Percentiles rank a stretch among this genome's conserved stretches.
Conservation (phyloP, 1,140 invertebrate genomes). For the Bombus affinis region DNA sequence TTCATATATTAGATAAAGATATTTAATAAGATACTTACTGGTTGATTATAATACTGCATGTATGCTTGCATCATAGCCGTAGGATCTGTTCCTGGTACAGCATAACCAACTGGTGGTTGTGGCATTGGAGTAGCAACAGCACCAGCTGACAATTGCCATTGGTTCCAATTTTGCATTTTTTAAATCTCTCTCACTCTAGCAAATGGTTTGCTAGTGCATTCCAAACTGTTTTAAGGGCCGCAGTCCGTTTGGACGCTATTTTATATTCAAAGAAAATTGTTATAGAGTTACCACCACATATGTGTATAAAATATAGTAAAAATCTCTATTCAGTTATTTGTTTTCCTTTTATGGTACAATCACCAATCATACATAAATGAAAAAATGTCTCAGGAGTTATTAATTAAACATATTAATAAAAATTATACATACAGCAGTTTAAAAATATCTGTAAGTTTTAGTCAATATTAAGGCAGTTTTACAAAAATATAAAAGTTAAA, state of each 20-base stretch:
- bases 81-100: conserved; percentile 76
- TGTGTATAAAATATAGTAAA: conserved; percentile 13
- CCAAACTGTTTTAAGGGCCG: conserved; percentile 73
- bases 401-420: neutral
- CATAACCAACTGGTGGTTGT: conserved; percentile 79
- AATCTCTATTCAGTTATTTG: conserved; percentile 24
- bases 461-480: neutral
- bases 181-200: conserved; percentile 65
- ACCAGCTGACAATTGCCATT: conserved; percentile 80
- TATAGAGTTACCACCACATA: conserved; percentile 52
- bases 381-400: neutral
- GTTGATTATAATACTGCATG: conserved; percentile 82
- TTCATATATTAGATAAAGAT: neutral
- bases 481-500: neutral
- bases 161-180: conserved; percentile 82
- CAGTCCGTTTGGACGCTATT: conserved; percentile 77
- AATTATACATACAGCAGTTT: conserved; percentile 4
- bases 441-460: neutral
- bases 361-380: conserved; percentile 15
- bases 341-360: neutral
- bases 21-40: conserved; percentile 76
- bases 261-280: conserved; percentile 75
- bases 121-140: conserved; percentile 75
- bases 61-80: conserved; percentile 80
- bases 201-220: conserved; percentile 69